A percentile compares a stretch with the other conserved stretches of the same genome.
Conservation (phyloP, 1,140 invertebrate genomes). For the Drosophila azteca region DNA sequence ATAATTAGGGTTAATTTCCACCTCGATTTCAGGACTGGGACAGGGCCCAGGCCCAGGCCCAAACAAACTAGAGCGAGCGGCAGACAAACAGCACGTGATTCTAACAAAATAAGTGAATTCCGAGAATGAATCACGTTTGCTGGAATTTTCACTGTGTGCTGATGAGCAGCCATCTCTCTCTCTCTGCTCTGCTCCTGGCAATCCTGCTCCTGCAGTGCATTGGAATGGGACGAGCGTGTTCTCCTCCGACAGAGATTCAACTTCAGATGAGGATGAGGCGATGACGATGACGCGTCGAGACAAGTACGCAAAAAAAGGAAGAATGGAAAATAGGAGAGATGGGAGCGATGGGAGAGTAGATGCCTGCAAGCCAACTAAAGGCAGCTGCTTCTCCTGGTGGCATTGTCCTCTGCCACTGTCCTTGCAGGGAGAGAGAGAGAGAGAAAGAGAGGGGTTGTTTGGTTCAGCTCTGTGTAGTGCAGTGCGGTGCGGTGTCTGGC, state of each 20-base stretch:
- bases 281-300: constrained; percentile 65
- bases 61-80: constrained; percentile 22
- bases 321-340: constrained; percentile 22
- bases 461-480: constrained; percentile 28
- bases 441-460: constrained; percentile 70
- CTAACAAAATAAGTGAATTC: constrained; percentile 20
- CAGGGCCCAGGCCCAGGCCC: not conserved
- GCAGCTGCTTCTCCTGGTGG: constrained; percentile 66
- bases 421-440: constrained; percentile 10
- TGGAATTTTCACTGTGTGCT: constrained; percentile 15
- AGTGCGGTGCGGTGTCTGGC: constrained; percentile 58
- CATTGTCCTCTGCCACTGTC: constrained; percentile 68
- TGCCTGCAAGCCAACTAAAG: constrained; percentile 71
- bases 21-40: not conserved
- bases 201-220: constrained; percentile 22
- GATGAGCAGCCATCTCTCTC: constrained; percentile 6
- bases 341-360: constrained; percentile 2
- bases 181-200: not conserved
- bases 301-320: constrained; percentile 64
- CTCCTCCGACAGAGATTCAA: constrained; percentile 50
- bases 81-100: constrained; percentile 26
- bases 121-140: constrained; percentile 48
- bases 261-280: constrained; percentile 19
- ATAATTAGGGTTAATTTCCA: constrained; percentile 19
- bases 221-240: constrained; percentile 65